phyloP scores from a whole-genome alignment of 1,140 invertebrate species.

The Drosophila tsacasi region DNA sequence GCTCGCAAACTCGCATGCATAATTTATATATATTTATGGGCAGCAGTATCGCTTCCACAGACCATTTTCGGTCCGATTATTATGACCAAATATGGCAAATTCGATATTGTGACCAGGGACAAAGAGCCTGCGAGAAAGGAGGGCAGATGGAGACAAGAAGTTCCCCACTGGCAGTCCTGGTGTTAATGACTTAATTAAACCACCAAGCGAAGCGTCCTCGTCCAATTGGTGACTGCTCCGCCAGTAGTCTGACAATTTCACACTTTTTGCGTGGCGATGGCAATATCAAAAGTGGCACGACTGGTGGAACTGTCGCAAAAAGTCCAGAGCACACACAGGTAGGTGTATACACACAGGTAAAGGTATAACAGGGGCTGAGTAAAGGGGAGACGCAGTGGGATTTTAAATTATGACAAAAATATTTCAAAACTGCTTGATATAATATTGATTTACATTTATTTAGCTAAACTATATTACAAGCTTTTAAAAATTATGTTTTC shows the following conservation, averaged over 20 bases:
- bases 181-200: conserved; percentile 85
- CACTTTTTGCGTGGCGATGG: conserved; percentile 75
- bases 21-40: conserved; percentile 70
- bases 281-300: conserved; percentile 63
- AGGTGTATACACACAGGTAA: conserved; percentile 4
- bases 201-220: conserved; percentile 45
- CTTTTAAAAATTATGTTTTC: background rate
- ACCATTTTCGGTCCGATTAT: conserved; percentile 60
- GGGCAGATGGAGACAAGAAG: background rate
- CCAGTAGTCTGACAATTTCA: conserved; percentile 80
- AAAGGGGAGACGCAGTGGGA: background rate
- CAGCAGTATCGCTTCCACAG: conserved; percentile 66
- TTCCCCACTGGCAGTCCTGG: conserved; percentile 54
- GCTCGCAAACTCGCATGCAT: conserved; percentile 33
- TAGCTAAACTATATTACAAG: background rate
- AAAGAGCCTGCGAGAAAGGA: background rate
- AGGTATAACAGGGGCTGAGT: background rate
- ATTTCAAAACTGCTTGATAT: background rate
- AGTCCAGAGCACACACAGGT: conserved; percentile 25
- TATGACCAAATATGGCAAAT: conserved; percentile 78
- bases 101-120: conserved; percentile 60
- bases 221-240: conserved; percentile 20
- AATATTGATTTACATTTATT: background rate
- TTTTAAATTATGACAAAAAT: background rate
- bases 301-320: conserved; percentile 54